Conservation (phyloP, 2,888 invertebrate species). For the Xestobium rufovillosum region DNA sequence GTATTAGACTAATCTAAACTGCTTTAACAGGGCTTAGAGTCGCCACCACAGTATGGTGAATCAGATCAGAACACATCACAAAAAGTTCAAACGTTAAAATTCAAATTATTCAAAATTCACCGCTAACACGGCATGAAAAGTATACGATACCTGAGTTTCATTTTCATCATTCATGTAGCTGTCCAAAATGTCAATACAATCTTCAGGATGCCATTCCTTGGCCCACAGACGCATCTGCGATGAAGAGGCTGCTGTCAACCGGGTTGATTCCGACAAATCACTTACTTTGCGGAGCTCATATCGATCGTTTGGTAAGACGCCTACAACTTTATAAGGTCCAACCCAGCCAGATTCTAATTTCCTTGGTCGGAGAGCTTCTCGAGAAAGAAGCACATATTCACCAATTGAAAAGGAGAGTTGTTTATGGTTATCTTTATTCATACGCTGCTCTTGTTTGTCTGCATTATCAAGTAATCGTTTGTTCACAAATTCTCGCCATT, state of each 20-base stretch:
- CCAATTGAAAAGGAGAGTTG: too few relatives aligned
- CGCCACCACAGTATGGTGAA: too few relatives aligned
- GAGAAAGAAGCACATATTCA: constrained; percentile 2
- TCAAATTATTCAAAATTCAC: constrained; percentile 1
- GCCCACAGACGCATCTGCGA: constrained; percentile 3
- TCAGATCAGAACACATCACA: too few relatives aligned
- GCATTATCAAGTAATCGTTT: too few relatives aligned
- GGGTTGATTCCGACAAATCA: constrained; percentile 3
- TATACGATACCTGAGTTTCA: constrained; percentile 2
- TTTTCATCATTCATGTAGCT: constrained; percentile 4
- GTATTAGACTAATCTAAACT: too few relatives aligned
- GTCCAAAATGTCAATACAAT: constrained; percentile 4
- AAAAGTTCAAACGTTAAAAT: too few relatives aligned
- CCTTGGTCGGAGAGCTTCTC: background rate
- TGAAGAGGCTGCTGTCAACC: constrained; percentile 2
- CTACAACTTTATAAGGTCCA: constrained; percentile 1
- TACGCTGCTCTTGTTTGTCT: background rate
- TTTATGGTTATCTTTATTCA: too few relatives aligned
- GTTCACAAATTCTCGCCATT: too few relatives aligned
- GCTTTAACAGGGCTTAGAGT: too few relatives aligned
- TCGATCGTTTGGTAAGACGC: constrained; percentile 1
- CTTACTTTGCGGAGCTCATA: constrained; percentile 3
- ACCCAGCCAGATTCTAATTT: constrained; percentile 3
- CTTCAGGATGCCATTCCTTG: constrained; percentile 5
- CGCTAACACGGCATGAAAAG: constrained; percentile 5